These are phyloP conservation scores for Cynopterus sphinx DNA, from an alignment of 2,797 vertebrate species.

Conservation along the genomic window DNA sequence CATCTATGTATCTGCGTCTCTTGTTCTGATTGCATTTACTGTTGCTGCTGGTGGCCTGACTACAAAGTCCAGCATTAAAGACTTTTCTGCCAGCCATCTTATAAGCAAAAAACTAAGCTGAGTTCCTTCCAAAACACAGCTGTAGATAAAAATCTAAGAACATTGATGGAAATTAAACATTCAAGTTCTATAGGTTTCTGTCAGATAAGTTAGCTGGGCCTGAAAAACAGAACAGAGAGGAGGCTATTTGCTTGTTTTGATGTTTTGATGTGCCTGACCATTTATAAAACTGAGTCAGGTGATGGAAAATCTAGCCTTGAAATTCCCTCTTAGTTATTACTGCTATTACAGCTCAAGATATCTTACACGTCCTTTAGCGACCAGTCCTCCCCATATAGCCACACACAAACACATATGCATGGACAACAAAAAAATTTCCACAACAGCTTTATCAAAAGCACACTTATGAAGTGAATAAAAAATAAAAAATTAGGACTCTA, in stretches of 20 bases:
- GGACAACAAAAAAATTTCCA: not conserved
- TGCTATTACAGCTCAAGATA: not conserved
- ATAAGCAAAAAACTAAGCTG: not conserved
- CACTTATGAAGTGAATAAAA: not conserved
- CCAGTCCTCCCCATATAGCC: not conserved
- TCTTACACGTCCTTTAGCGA: not conserved
- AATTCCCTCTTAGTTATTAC: not conserved
- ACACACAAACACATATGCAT: not conserved
- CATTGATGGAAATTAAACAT: not conserved
- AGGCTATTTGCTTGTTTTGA: not conserved
- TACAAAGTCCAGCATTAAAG: not conserved
- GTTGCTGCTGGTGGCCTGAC: not conserved
- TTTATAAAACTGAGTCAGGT: not conserved
- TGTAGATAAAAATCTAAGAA: constrained; percentile 48
- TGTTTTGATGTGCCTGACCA: not conserved
- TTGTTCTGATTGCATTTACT: not conserved
- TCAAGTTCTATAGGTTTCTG: not conserved
- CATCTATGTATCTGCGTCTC: not conserved
- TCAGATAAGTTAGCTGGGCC: not conserved
- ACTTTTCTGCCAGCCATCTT: not conserved
- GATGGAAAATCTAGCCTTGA: not conserved
- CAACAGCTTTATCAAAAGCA: not conserved
- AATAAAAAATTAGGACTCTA: not conserved
- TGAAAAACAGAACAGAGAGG: not conserved
- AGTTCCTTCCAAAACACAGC: not conserved